These are phyloP conservation scores for Dasypus novemcinctus DNA, from an alignment of 2,113 vertebrate genomes.

Conservation along the genomic window DNA sequence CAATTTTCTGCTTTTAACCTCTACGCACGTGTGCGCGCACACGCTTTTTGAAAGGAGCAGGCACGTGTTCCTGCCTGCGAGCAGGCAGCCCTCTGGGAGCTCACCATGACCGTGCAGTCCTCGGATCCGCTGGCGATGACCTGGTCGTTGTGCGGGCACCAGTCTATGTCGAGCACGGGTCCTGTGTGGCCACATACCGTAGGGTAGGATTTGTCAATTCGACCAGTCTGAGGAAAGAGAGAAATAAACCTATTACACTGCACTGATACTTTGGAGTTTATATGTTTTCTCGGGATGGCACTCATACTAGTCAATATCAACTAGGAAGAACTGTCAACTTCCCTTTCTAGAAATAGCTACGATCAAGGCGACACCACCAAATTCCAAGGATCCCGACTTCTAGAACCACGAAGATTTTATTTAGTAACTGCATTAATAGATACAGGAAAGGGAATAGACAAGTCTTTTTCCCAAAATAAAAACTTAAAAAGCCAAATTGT, in stretches of 20 bases:
- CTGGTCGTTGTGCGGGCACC: constrained; percentile 98
- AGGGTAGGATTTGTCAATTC: constrained; percentile 97
- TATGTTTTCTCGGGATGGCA: background rate
- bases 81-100: background rate
- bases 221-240: constrained; percentile 87
- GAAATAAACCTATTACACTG: background rate
- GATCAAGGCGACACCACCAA: background rate
- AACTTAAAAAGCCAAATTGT: background rate
- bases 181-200: constrained; percentile 98
- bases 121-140: constrained; percentile 97
- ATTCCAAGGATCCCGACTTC: constrained; percentile 5
- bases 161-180: constrained; percentile 97
- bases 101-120: constrained; percentile 97
- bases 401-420: background rate
- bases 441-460: background rate
- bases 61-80: background rate
- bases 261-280: background rate
- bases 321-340: background rate
- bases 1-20: background rate
- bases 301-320: background rate
- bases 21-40: background rate
- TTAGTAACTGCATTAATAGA: constrained; percentile 2
- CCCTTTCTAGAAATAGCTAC: background rate
- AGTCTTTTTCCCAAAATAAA: constrained; percentile 9
- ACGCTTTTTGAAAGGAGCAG: background rate